Evolutionary conservation across 1,140 invertebrate genomes (phyloP), one percentile per base, ranked within the genome.

Genomic region (Acromyrmex echinatior): DNA sequence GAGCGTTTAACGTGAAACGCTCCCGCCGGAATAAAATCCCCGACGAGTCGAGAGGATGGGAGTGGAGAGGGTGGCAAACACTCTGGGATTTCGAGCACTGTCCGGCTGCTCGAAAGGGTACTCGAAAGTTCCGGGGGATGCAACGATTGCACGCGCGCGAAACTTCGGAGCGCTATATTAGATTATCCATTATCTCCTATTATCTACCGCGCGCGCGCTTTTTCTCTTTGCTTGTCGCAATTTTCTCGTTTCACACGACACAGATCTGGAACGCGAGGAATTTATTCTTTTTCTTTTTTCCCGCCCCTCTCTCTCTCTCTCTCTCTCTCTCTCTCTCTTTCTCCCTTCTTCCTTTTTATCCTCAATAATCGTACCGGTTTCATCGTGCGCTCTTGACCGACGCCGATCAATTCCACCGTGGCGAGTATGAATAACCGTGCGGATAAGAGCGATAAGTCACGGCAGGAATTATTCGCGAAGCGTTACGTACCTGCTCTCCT

Each of bases 101-200:
- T 58, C 25, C 21, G 58, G 62, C 56, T 18, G 45, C 56, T 70
- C 66, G 66, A 25, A 70, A 70, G 70, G 10, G 35, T 79, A 25
- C 81, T 88, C 53, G 74, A 86, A 80, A 81, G 71, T 71, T 89
- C 58, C 39, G 28, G 28, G 3, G 45, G 65, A 45, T 68, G 65
- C 76, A 78, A 35, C 25, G 80, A 79, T 86, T 76, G 86, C 60
- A 51, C 51, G 14, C 49, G 68, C 45, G 49, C 45, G 28, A 45
- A 56, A 80, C 49, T 86, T 73, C n/a, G 49, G 39, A 45, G 28
- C 7, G 28, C 65, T 88, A 76, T 86, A 88, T 90, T 90, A 88
- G 78, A 90, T 90, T 88, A 87, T 90, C 76, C 76, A 85, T 86
- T 86, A 86, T 85, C 78, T 25, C 39, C 71, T 63, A 35, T 87